Conservation (phyloP, 2,113 vertebrate species). For the Cyprinodon tularosa region DNA sequence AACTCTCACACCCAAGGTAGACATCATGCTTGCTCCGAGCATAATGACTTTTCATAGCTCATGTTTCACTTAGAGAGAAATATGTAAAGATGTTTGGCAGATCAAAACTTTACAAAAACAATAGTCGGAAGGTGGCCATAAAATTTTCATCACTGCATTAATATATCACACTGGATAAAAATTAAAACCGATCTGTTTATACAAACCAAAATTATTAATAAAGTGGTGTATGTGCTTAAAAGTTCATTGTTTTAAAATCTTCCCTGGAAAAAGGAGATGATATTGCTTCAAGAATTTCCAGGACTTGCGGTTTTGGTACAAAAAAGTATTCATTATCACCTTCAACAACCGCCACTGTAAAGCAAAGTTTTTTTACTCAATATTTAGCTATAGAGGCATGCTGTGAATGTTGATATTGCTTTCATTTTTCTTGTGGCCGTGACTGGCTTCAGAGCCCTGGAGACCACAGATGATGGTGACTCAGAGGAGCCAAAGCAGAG, state of each 20-base stretch:
- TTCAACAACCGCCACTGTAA: neutral
- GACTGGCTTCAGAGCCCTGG: conserved; percentile 18
- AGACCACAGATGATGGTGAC: conserved; percentile 20
- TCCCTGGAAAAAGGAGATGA: neutral
- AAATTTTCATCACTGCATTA: too few species aligned
- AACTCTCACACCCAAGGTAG: neutral
- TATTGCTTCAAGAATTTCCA: neutral
- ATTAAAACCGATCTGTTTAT: too few species aligned
- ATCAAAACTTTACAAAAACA: too few species aligned
- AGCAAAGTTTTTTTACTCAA: neutral
- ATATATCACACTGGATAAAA: too few species aligned
- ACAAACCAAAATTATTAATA: neutral
- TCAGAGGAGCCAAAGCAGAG: conserved; percentile 28
- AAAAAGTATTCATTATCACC: neutral
- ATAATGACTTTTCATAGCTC: too few species aligned
- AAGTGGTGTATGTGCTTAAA: neutral
- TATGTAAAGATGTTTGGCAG: too few species aligned
- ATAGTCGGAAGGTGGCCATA: too few species aligned
- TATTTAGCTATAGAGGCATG: neutral
- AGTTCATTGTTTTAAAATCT: neutral
- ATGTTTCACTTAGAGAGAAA: too few species aligned
- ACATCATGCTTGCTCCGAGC: too few species aligned
- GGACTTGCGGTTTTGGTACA: neutral
- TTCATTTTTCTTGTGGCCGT: conserved; percentile 27
- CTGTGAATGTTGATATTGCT: neutral